Base-by-base conservation (phyloP, 2,113 vertebrate genomes). In the Onychostruthus taczanowskii region DNA sequence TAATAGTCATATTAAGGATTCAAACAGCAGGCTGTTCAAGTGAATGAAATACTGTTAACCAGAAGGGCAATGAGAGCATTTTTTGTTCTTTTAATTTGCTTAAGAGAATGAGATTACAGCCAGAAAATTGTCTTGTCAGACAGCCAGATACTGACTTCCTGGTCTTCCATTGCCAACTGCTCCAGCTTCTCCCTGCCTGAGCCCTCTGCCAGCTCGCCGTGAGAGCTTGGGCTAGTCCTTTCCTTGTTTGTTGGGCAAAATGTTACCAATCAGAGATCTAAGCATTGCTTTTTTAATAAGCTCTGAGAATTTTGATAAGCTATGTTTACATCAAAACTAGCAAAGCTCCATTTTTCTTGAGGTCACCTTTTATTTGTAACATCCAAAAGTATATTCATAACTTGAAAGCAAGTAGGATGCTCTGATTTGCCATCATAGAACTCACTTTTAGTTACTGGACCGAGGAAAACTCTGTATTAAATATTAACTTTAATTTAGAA, bases 81-180 rank as follows among this genome's bases (percentile, higher is more conserved):
- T 72, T 69, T 90, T 81, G 37, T 75, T 68, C 58, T 78, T 94
- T 93, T 86, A 94, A 94, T 94, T 96, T 91, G 78, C 76, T 94
- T 94, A 91, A 92, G 61, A 86, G 90, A 92, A 90, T 84, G 90
- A 95, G 85, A 81, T 96, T 95, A 90, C 50, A 81, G 84, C 61
- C 82, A 93, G 90, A 92, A 95, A 93, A 93, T 84, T 90, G 67
- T 94, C 76, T 95, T 96, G 90, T 95, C 94, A 78, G 68, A 28
- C 87, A 78, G 92, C 87, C 93, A 95, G 79, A 49, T 88, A 90
- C 3, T 84, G 92, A 88, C 72, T 81, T 88, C 72, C 96, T 93
- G 68, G 59, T 86, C 73, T 90, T 91, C 50, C 6, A 17, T 49
- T 72, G 92, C 92, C 94, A 96, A 84, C 80, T 80, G 59, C 69